A percentile compares a stretch with the other conserved stretches of the same genome.
These are phyloP conservation scores for Xestia ashworthii DNA, from an alignment of 2,888 invertebrate genomes.

Conservation along the genomic window DNA sequence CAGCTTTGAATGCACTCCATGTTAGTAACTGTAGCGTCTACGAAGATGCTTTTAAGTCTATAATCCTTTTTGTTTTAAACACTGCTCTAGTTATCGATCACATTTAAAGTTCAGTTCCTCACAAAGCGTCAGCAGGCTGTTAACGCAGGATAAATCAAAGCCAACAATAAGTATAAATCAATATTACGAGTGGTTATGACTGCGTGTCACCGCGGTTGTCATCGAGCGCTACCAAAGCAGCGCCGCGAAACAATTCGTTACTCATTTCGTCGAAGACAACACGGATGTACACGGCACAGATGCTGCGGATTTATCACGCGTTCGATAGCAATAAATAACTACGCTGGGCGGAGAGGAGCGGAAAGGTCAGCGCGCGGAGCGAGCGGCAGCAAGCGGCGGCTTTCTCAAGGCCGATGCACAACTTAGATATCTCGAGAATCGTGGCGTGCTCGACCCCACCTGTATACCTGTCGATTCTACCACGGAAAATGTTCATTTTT, in stretches of 20 bases:
- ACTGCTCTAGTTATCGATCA: slow-evolving; percentile 12
- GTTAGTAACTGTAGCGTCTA: slow-evolving; percentile 15
- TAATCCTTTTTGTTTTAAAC: slow-evolving; percentile 17
- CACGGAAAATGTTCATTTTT: slow-evolving; percentile 66
- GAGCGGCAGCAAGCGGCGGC: slow-evolving; percentile 75
- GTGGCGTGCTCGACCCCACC: slow-evolving; percentile 82
- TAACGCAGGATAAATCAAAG: slow-evolving; percentile 50
- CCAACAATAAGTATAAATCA: slow-evolving; percentile 53
- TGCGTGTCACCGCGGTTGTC: slow-evolving; percentile 61
- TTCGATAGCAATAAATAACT: slow-evolving; percentile 83
- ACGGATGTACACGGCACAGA: slow-evolving; percentile 82
- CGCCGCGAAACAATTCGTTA: slow-evolving; percentile 72
- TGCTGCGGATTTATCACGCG: slow-evolving; percentile 83
- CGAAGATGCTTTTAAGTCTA: slow-evolving; percentile 10
- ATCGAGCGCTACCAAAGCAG: slow-evolving; percentile 69
- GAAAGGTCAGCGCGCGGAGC: slow-evolving; percentile 79
- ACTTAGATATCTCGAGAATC: slow-evolving; percentile 80
- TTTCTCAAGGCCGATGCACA: slow-evolving; percentile 86
- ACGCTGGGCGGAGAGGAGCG: slow-evolving; percentile 77
- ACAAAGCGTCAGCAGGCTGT: slow-evolving; percentile 21
- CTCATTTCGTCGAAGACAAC: slow-evolving; percentile 77
- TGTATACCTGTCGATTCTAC: slow-evolving; percentile 72
- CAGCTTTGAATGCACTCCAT: slow-evolving; percentile 21
- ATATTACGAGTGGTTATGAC: slow-evolving; percentile 53
- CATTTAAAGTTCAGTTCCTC: slow-evolving; percentile 23